Base-by-base conservation (phyloP, 2,113 vertebrate species). In the Anoura caudifer region DNA sequence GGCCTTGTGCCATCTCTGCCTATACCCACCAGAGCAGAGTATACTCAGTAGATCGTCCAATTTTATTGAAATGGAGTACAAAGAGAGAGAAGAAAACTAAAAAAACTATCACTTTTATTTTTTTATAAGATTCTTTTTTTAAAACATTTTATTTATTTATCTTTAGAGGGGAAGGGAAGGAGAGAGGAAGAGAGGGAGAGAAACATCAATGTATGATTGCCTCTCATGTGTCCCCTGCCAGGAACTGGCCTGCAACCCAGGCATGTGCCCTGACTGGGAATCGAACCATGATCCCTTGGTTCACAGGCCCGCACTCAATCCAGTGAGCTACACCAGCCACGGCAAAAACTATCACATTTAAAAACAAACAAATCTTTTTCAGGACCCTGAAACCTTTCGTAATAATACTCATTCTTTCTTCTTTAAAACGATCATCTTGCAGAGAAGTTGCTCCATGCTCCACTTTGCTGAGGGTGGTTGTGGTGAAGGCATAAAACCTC, bases 351-450 rank as follows among this genome's bases (percentile, higher is more conserved):
- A 82, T 33, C 31, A 75, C 31, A 76, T 75, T 33, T 15, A n/a
- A n/a, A 67, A 67, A 67, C 10, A 61, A 17, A 81, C 22, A 33
- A 91, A n/a, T 69, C 33, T 77, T 79, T 91, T 87, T 70, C 36
- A 56, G 22, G n/a, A 76, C 9, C 3, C 84, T 72, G 75, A 65
- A 65, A 56, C 61, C 41, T 87, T 28, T 52, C 13, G 5, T 28
- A 85, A 84, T 22, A 88, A 80, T 11, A 88, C 50, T 82, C 36
- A 91, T 36, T 76, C 33, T 93, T 76, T 54, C 73, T 95, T 86
- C 43, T 94, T 90, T 52, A 67, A 82, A 93, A 81, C 24, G 15
- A 70, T 76, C 56, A n/a, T 47, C 13, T 36, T 75, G 52, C 43
- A 93, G 54, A 86, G 20, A 87, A 61, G 20, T 61, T 61, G 17